These are phyloP conservation scores for Muscina levida DNA, from an alignment of 2,888 invertebrate genomes.

Conservation along the genomic window DNA sequence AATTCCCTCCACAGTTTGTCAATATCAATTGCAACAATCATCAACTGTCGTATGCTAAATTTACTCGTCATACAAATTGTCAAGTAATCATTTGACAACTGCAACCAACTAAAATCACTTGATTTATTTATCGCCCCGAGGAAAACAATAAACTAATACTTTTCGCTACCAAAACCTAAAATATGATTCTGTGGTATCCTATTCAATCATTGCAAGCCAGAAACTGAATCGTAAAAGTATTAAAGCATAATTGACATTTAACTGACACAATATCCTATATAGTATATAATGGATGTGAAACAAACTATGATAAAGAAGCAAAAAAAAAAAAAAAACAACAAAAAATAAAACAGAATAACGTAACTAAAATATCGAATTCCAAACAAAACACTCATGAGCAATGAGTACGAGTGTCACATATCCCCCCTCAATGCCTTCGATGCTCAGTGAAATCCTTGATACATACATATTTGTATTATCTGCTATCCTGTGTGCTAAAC, in stretches of 20 bases:
- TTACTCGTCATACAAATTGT: slow-evolving; percentile 24
- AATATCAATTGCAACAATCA: slow-evolving; percentile 17
- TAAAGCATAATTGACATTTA: slow-evolving; percentile 40
- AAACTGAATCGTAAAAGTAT: slow-evolving; percentile 24
- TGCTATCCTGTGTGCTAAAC: slow-evolving; percentile 1
- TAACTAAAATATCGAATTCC: background rate
- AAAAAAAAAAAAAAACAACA: background rate
- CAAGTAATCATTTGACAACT: slow-evolving; percentile 29
- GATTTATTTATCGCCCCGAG: slow-evolving; percentile 20
- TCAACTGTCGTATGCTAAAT: slow-evolving; percentile 20
- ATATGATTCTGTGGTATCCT: background rate
- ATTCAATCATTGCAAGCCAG: slow-evolving; percentile 22
- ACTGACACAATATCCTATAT: slow-evolving; percentile 12
- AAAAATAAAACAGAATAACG: background rate
- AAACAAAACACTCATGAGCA: background rate
- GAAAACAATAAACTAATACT: slow-evolving; percentile 9
- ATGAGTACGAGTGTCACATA: slow-evolving; percentile 10
- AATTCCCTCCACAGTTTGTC: background rate
- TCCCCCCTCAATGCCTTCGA: slow-evolving; percentile 4
- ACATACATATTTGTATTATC: slow-evolving; percentile 12
- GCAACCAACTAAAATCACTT: slow-evolving; percentile 18
- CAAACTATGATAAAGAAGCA: too few relatives aligned
- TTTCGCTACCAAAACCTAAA: too few relatives aligned
- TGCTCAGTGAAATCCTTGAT: slow-evolving; percentile 1
- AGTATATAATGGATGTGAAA: background rate